Evolutionary conservation across 2,797 vertebrate genomes (phyloP).

Genomic region (Poeciliopsis gracilis): DNA sequence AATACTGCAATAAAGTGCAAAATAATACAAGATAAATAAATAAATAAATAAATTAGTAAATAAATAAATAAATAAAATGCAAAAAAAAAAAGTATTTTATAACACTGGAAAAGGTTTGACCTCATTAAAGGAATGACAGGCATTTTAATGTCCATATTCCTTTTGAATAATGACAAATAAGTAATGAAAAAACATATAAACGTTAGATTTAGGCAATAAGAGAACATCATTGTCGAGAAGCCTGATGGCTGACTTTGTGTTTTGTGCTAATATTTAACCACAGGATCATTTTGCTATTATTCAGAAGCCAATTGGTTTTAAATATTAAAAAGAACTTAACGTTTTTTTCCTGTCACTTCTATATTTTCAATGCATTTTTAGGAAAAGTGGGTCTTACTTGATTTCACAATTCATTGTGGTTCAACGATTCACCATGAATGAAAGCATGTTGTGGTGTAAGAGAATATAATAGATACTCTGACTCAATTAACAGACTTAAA

Average conservation of each 20-base stretch:
- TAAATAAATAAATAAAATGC: conserved; percentile 54
- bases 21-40: conserved; percentile 65
- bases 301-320: conserved; percentile 24
- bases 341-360: neutral
- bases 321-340: conserved; percentile 12
- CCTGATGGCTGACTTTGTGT: conserved; percentile 39
- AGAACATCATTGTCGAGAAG: conserved; percentile 47
- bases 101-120: conserved; percentile 77
- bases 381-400: conserved; percentile 14
- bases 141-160: conserved; percentile 75
- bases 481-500: neutral
- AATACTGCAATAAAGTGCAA: conserved; percentile 83
- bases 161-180: conserved; percentile 54
- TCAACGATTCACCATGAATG: conserved; percentile 14
- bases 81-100: conserved; percentile 53
- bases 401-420: conserved; percentile 40
- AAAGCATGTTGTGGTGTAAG: conserved; percentile 17
- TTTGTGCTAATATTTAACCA: conserved; percentile 26
- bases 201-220: conserved; percentile 47
- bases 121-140: conserved; percentile 66
- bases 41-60: conserved; percentile 64
- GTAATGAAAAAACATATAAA: conserved; percentile 11
- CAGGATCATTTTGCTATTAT: conserved; percentile 25
- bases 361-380: conserved; percentile 17
- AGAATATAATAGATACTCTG: conserved; percentile 6